Evolutionary conservation across 2,113 vertebrate species (phyloP).

Genomic region (Catharus fuscescens): DNA sequence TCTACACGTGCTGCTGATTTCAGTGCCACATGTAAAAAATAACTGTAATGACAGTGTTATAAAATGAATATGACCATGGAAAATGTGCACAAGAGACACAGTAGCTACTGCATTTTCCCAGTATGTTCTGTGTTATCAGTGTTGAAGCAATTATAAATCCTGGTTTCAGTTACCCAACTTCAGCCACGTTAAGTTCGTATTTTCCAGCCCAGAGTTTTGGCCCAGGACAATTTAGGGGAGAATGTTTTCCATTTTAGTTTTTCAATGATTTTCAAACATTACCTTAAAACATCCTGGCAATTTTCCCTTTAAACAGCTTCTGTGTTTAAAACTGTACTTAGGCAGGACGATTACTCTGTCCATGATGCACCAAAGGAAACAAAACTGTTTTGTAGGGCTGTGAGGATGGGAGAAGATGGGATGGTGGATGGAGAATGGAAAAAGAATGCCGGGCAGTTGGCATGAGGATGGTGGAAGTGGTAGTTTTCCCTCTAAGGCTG

Average conservation of each 20-base stretch:
- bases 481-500: not conserved
- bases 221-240: not conserved
- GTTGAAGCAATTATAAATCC: not conserved
- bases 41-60: not conserved
- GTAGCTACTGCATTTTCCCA: not conserved
- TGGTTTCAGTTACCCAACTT: not conserved
- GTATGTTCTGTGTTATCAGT: not conserved
- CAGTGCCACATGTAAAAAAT: not conserved
- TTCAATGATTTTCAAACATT: not conserved
- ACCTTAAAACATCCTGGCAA: not conserved
- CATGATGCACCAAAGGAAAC: not conserved
- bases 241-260: not conserved
- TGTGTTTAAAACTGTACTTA: not conserved
- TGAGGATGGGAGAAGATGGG: not conserved
- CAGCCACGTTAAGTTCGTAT: accelerated
- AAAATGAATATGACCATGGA: not conserved
- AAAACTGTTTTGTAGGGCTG: not conserved
- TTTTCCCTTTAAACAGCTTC: not conserved
- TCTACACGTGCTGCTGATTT: not conserved
- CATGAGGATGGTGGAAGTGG: not conserved
- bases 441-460: not conserved
- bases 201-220: not conserved
- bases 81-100: not conserved
- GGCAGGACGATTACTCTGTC: not conserved
- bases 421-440: not conserved